Evolutionary conservation across 2,888 invertebrate genomes (phyloP).

Genomic region (Caenorhabditis virilis): DNA sequence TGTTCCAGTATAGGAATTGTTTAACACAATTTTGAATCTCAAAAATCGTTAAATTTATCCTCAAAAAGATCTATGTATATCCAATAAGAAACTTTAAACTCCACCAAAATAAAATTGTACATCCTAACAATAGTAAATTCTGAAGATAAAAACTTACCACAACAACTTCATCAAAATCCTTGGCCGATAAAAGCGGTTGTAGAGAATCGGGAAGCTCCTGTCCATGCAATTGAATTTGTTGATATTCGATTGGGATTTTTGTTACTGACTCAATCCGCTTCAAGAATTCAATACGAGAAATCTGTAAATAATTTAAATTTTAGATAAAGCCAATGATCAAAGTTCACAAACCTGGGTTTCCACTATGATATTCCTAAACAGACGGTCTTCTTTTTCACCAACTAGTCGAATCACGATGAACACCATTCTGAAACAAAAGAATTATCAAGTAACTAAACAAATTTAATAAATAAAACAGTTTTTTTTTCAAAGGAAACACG

Average conservation of each 20-base stretch:
- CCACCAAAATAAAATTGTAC: not conserved
- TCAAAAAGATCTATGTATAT: too few relatives aligned
- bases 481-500: too few relatives aligned
- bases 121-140: conserved; percentile 16
- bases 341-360: not conserved
- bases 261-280: conserved; percentile 7
- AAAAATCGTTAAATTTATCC: too few relatives aligned
- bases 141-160: conserved; percentile 18
- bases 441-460: too few relatives aligned
- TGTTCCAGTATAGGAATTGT: not conserved
- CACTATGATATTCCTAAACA: conserved; percentile 4
- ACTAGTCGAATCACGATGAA: conserved; percentile 12
- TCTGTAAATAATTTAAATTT: conserved; percentile 8
- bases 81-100: too few relatives aligned
- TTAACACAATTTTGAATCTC: too few relatives aligned
- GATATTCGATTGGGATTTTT: conserved; percentile 7
- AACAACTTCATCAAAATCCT: conserved; percentile 11
- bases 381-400: conserved; percentile 12
- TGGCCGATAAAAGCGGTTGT: not conserved
- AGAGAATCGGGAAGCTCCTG: not conserved
- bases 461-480: too few relatives aligned
- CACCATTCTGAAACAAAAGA: too few relatives aligned
- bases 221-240: conserved; percentile 9
- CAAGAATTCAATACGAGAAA: conserved; percentile 7
- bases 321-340: not conserved